Percentiles rank a stretch among this genome's conserved stretches.
Evolutionary conservation across 2,888 invertebrate genomes (phyloP).

Genomic region (Blomia tropicalis): DNA sequence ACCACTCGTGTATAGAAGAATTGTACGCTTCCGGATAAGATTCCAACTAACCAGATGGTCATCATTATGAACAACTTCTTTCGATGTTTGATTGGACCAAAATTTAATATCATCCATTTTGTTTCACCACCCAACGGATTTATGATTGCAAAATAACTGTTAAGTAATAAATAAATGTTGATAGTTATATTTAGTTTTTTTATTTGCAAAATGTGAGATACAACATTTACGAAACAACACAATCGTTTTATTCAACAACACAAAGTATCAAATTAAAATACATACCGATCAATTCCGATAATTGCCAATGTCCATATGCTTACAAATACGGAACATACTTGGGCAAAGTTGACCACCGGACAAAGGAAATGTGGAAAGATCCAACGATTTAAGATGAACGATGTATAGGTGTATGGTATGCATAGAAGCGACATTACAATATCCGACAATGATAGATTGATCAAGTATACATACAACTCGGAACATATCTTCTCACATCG

Average conservation of each 20-base stretch:
- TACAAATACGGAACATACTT: slow-evolving; percentile 37
- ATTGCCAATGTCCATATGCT: slow-evolving; percentile 39
- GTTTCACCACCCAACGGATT: slow-evolving; percentile 33
- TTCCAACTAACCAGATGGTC: slow-evolving; percentile 5
- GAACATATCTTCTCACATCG: slow-evolving; percentile 35
- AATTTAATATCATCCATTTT: background rate
- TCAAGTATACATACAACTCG: slow-evolving; percentile 46
- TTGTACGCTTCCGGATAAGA: slow-evolving; percentile 8
- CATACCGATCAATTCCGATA: slow-evolving; percentile 38
- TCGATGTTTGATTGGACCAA: background rate
- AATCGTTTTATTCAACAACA: too few species aligned
- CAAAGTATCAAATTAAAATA: background rate
- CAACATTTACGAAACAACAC: too few species aligned
- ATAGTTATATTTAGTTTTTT: background rate
- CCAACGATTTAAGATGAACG: slow-evolving; percentile 34
- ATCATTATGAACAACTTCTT: background rate
- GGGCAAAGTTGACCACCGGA: slow-evolving; percentile 39
- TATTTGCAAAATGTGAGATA: background rate
- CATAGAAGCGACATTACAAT: slow-evolving; percentile 74
- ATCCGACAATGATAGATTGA: slow-evolving; percentile 64
- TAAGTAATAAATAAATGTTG: background rate
- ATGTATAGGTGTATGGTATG: slow-evolving; percentile 58
- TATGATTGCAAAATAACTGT: slow-evolving; percentile 34
- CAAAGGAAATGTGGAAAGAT: slow-evolving; percentile 39
- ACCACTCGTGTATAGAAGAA: slow-evolving; percentile 16